Percentiles rank a stretch among this genome's conserved stretches.
These are phyloP conservation scores for Meganola albula DNA, from an alignment of 2,888 invertebrate genomes.

Conservation along the genomic window DNA sequence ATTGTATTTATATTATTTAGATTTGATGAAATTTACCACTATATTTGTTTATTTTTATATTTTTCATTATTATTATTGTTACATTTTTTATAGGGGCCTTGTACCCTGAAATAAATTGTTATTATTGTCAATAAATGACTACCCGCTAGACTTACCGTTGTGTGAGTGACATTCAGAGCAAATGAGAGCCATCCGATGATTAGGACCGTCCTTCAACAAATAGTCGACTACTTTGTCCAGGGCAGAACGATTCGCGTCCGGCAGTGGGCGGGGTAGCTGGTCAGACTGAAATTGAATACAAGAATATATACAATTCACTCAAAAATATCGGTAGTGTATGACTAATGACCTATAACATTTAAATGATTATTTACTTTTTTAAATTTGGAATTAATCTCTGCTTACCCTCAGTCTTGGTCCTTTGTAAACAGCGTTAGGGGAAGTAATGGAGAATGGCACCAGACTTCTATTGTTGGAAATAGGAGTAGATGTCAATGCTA, in stretches of 20 bases:
- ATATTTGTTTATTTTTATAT: too few species aligned
- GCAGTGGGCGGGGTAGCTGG: conserved; percentile 83
- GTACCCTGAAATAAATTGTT: neutral
- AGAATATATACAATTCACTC: too few species aligned
- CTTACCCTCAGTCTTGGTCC: conserved; percentile 55
- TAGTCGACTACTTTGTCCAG: conserved; percentile 95
- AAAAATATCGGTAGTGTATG: too few species aligned
- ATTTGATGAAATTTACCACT: too few species aligned
- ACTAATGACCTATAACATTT: too few species aligned
- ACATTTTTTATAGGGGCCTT: too few species aligned
- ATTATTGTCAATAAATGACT: neutral
- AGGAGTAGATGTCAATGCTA: conserved; percentile 55
- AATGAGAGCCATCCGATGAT: conserved; percentile 95
- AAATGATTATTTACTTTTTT: too few species aligned
- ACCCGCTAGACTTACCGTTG: conserved; percentile 82
- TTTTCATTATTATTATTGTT: too few species aligned
- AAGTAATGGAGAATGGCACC: conserved; percentile 37
- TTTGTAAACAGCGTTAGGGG: conserved; percentile 37
- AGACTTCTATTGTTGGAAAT: conserved; percentile 42
- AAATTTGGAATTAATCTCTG: conserved; percentile 5
- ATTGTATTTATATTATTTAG: too few species aligned
- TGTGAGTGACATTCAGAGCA: conserved; percentile 93
- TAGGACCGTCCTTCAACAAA: conserved; percentile 96
- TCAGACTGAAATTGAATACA: conserved; percentile 70
- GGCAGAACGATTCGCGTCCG: conserved; percentile 85